Conservation (phyloP, 2,888 invertebrate genomes). For the Lycophotia porphyrea region DNA sequence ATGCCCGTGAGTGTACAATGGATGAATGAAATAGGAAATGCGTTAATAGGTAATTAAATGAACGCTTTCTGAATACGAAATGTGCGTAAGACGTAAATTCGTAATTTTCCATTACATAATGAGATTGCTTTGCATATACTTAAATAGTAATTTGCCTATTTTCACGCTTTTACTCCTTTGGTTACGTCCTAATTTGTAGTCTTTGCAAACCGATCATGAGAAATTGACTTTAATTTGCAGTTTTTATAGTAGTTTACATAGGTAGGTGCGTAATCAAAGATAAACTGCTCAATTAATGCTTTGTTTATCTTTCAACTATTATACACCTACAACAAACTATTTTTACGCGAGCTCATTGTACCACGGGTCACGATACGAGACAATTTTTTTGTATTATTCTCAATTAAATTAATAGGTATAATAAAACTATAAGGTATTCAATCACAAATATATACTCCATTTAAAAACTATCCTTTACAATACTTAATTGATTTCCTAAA, state of each 20-base stretch:
- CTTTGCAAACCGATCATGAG: constrained; percentile 1
- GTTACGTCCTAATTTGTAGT: constrained; percentile 34
- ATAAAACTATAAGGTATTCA: not conserved
- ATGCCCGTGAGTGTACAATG: not conserved
- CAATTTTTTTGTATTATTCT: too few species aligned
- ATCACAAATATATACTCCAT: not conserved
- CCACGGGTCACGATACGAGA: too few species aligned
- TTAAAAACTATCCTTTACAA: not conserved
- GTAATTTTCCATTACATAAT: constrained; percentile 37
- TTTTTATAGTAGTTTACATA: not conserved
- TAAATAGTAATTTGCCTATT: constrained; percentile 34
- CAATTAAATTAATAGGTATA: not conserved
- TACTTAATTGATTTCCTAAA: not conserved
- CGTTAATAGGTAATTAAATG: constrained; percentile 29
- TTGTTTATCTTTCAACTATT: not conserved
- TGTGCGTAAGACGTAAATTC: constrained; percentile 39
- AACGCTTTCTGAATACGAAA: constrained; percentile 55
- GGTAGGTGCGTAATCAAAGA: not conserved
- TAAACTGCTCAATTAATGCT: not conserved
- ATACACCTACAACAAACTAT: too few species aligned
- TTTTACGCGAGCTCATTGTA: not conserved
- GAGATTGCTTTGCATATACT: constrained; percentile 37
- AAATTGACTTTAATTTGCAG: not conserved
- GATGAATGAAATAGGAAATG: constrained; percentile 36
- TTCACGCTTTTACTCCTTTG: constrained; percentile 36